These are phyloP conservation scores for Peromyscus melanophrys DNA, from an alignment of 2,797 vertebrate genomes.

Conservation along the genomic window DNA sequence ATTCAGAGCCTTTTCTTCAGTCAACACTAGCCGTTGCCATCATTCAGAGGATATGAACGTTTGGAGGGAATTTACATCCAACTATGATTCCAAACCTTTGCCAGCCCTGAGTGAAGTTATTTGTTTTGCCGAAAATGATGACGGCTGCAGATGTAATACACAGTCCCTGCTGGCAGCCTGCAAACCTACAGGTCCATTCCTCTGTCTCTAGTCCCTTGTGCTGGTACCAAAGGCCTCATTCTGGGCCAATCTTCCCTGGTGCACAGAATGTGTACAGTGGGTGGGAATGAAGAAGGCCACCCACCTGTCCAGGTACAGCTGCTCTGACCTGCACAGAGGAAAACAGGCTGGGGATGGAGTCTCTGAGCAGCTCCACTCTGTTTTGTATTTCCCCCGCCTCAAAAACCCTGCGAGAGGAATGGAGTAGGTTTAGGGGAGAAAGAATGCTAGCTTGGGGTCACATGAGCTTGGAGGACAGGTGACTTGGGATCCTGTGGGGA, in stretches of 20 bases:
- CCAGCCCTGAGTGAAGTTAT: background rate
- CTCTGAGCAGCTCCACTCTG: rapidly evolving
- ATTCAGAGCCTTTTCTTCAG: constrained; percentile 21
- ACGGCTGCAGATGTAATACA: rapidly evolving
- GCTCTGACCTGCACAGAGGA: too few relatives aligned
- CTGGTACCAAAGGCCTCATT: background rate
- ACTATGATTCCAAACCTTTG: background rate
- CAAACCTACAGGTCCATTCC: rapidly evolving
- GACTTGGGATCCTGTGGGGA: background rate
- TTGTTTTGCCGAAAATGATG: background rate
- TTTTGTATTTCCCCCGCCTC: too few relatives aligned
- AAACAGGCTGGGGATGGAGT: rapidly evolving
- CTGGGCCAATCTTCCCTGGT: background rate
- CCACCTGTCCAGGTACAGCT: too few relatives aligned
- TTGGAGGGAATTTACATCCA: background rate
- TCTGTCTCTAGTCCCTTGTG: rapidly evolving
- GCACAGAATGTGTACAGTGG: background rate
- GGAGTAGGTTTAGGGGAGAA: too few relatives aligned
- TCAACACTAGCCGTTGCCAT: background rate
- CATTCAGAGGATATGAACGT: background rate
- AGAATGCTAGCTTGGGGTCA: background rate
- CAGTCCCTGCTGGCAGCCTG: background rate
- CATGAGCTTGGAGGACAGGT: background rate
- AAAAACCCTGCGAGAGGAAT: background rate
- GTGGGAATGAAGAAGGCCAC: background rate